phyloP scores from a whole-genome alignment of 1,140 invertebrate genomes.

The Drosophila watanabei region DNA sequence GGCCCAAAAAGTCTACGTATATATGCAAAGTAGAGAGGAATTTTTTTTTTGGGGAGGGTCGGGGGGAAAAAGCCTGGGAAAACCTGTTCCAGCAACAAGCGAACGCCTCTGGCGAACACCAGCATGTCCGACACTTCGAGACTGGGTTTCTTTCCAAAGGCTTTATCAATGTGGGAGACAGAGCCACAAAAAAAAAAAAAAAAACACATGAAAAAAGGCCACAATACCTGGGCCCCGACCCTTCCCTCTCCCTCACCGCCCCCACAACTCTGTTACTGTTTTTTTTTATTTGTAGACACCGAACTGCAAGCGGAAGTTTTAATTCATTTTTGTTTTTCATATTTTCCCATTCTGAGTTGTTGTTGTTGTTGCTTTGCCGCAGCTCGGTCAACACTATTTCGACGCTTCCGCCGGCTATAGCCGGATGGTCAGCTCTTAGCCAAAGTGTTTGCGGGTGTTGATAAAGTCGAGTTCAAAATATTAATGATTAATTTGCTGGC shows the following conservation, averaged over 20 bases:
- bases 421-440: conserved; percentile 28
- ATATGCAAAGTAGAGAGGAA: conserved; percentile 28
- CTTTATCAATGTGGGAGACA: conserved; percentile 77
- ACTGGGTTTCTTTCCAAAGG: conserved; percentile 71
- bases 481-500: conserved; percentile 24
- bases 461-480: conserved; percentile 12
- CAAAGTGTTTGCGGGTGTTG: conserved; percentile 37
- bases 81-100: conserved; percentile 61
- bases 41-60: conserved; percentile 20
- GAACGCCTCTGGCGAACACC: conserved; percentile 48
- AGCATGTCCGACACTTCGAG: conserved; percentile 75
- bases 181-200: conserved; percentile 9
- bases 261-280: conserved; percentile 17
- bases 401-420: conserved; percentile 43
- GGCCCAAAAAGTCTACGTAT: conserved; percentile 42
- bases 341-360: conserved; percentile 26
- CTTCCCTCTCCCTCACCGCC: conserved; percentile 26
- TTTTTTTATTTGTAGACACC: conserved; percentile 12
- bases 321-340: conserved; percentile 76
- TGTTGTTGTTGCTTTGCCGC: conserved; percentile 29
- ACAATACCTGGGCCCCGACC: conserved; percentile 48
- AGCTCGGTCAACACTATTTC: conserved; percentile 61
- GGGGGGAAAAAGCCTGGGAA: conserved; percentile 57
- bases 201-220: conserved; percentile 12
- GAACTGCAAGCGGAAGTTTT: conserved; percentile 74